phyloP scores from a whole-genome alignment of 2,888 invertebrate genomes.

The Synanthedon andrenaeformis region DNA sequence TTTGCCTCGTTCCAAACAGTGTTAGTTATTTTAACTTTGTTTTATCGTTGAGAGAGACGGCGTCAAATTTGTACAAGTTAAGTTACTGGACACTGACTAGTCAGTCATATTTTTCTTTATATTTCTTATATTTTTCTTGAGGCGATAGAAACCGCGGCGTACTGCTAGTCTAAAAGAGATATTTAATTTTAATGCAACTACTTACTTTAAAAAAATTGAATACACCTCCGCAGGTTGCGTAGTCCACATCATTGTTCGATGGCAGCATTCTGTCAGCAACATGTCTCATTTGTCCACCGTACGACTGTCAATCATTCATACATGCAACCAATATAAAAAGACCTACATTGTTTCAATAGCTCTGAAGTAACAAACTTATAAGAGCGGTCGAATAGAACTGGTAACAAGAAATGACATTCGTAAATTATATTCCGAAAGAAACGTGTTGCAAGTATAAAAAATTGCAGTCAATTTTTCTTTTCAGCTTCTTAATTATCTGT shows the following conservation, averaged over 20 bases:
- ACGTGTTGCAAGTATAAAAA: background rate
- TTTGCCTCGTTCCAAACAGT: too few species aligned
- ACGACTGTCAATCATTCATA: conserved; percentile 17
- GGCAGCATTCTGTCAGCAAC: conserved; percentile 15
- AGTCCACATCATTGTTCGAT: conserved; percentile 12
- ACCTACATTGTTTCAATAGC: conserved; percentile 2
- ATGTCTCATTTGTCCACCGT: conserved; percentile 23
- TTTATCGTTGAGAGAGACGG: too few species aligned
- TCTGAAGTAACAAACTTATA: conserved; percentile 2
- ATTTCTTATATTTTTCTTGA: too few species aligned
- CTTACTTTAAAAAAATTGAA: background rate
- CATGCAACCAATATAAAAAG: conserved; percentile 6
- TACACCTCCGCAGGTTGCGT: background rate
- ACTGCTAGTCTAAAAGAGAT: too few species aligned
- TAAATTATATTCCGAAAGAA: background rate
- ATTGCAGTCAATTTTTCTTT: background rate
- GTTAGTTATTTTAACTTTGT: too few species aligned
- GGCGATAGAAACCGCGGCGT: too few species aligned
- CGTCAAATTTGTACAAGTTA: too few species aligned
- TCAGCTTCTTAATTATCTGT: too few species aligned
- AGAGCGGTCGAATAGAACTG: background rate
- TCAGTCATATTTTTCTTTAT: too few species aligned
- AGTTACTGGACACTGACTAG: too few species aligned
- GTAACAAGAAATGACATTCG: background rate
- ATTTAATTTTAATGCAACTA: too few species aligned